Base-by-base conservation (phyloP, 1,140 invertebrate species). In the Oncopodura yosiiana region DNA sequence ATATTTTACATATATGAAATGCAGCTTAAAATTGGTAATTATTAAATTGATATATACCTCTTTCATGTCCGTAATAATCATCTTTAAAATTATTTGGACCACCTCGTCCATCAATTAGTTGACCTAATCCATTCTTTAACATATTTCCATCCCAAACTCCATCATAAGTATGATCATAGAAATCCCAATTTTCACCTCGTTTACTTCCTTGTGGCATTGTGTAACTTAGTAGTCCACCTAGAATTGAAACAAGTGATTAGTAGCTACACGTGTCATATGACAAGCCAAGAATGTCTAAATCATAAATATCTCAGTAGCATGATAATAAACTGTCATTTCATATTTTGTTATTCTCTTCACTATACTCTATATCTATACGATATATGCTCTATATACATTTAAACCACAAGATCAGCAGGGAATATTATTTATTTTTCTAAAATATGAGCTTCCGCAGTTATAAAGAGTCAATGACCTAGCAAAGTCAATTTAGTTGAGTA, bases 161-260 rank as follows among this genome's bases (percentile, higher is more conserved):
- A 71, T 97, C 94, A 72, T 95, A 98, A 32, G 84, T 87, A 61
- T 84, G 80, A 70, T 97, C 94, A 56, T 83, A 86, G 37, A 95
- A 79, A 69, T 94, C 86, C 63, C 88, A 81, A 62, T 83, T 74
- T 52, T 77, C 80, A 44, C 81, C 81, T 44, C 83, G 74, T 52
- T 77, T 76, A 53, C 84, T 82, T 60, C 89, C 90, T 56, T 90
- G 81, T 1, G 86, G 85, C 74, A 90, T 87, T 24, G 80, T 78
- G 69, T 94, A 94, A 9, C 81, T 81, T 0, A 88, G 70, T 12
- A 92, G 75, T 39, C 84, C 85, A 68, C 86, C 86, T 87, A 73
- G 8, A 39, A 24, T n/a, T n/a, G n/a, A n/a, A n/a, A n/a, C n/a
- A n/a, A n/a, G n/a, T 34, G 14, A 9, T 34, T 34, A 34, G 30